Evolutionary conservation across 2,113 vertebrate species (phyloP), one percentile per base, ranked within the genome.

Genomic region (Thryonomys swinderianus): DNA sequence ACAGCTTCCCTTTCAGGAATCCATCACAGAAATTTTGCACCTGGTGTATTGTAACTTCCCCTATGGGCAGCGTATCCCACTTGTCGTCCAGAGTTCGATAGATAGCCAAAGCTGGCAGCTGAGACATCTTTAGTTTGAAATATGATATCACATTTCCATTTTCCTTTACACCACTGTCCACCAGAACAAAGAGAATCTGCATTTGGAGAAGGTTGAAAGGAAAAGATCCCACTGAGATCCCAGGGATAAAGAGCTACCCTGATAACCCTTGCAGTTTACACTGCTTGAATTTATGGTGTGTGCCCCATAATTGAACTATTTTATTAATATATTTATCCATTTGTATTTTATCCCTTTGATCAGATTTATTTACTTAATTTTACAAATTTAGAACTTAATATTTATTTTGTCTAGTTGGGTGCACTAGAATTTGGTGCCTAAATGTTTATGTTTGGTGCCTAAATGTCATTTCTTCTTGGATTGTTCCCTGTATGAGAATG

Each of bases 141-240:
- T 98, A 99, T 0, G 97, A 98, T 78, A 99, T 81, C 9, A 98
- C 97, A 20, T 89, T 98, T 9, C 90, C 96, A 88, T 99, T 99
- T 88, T 98, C 97, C 85, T 98, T 98, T 51, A 98, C 48, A 4
- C 96, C 97, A 61, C 98, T 99, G 42, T 99, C 99, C 91, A 99
- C 97, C 96, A 99, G 97, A 84, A 99, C 98, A 76, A 99, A 99
- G 81, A 99, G 98, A 95, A 99, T 98, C 99, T 99, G 97, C n/a
- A 91, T 96, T 5, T 74, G 45, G 37, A 95, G 64, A 97, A 20
- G 42, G 95, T 90, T 84, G 42, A 34, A 81, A 92, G 1, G 2
- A 69, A 97, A 78, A 88, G 67, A 93, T 32, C 34, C 83, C 88
- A 76, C 21, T 86, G 79, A 97, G 82, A 69, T 1, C 7, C 21